A percentile compares a stretch with the other conserved stretches of the same genome.
Conservation (phyloP, 2,888 invertebrate species). For the Crocallis elinguaria region DNA sequence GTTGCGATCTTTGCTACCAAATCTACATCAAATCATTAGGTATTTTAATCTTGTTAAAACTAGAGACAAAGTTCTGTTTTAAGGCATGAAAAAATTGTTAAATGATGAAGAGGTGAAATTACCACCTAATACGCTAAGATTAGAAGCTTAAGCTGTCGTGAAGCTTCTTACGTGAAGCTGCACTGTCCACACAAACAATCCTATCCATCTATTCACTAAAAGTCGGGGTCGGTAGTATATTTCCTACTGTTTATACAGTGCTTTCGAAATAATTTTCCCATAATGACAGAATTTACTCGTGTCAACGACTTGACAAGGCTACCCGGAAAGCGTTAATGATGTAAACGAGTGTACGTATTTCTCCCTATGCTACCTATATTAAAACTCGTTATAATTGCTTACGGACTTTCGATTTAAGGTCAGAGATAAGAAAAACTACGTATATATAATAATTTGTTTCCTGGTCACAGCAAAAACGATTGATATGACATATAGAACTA, state of each 20-base stretch:
- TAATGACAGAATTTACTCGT: constrained; percentile 39
- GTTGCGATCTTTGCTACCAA: too few relatives aligned
- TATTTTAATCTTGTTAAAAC: too few relatives aligned
- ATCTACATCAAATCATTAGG: too few relatives aligned
- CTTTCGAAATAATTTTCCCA: constrained; percentile 41
- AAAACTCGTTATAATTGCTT: constrained; percentile 51
- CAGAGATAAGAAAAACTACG: constrained; percentile 46
- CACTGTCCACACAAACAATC: too few relatives aligned
- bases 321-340: constrained; percentile 52
- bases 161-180: too few relatives aligned
- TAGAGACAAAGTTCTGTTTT: too few relatives aligned
- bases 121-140: too few relatives aligned
- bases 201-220: background rate
- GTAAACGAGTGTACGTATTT: constrained; percentile 39
- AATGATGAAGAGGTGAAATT: too few relatives aligned
- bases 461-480: constrained; percentile 46
- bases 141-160: too few relatives aligned
- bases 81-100: too few relatives aligned
- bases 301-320: constrained; percentile 56
- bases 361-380: too few relatives aligned
- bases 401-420: constrained; percentile 55
- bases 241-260: constrained; percentile 6
- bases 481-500: constrained; percentile 29
- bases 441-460: constrained; percentile 38
- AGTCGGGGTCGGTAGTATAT: too few relatives aligned